Conservation (phyloP, 2,797 vertebrate genomes). For the Lemur catta region DNA sequence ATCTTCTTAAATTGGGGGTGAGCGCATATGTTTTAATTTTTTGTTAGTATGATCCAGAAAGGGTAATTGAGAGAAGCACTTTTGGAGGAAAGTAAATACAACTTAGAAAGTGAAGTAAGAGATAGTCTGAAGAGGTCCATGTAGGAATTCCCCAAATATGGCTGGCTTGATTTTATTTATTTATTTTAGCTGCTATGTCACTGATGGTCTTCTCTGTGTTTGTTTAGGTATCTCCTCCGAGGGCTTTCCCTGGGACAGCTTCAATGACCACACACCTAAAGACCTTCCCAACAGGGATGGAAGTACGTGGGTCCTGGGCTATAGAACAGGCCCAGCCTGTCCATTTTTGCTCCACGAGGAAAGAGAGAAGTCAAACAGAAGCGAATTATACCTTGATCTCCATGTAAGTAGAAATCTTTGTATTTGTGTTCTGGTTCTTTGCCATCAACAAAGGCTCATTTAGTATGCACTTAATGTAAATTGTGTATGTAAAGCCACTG, state of each 20-base stretch:
- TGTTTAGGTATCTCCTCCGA: slow-evolving; percentile 77
- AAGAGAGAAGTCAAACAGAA: slow-evolving; percentile 80
- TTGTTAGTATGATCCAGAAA: background rate
- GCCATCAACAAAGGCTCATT: slow-evolving; percentile 46
- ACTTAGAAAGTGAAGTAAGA: background rate
- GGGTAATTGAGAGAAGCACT: background rate
- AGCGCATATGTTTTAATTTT: background rate
- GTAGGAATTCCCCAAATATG: background rate
- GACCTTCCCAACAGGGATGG: slow-evolving; percentile 79
- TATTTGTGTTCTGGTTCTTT: background rate
- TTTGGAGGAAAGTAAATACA: background rate
- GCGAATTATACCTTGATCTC: slow-evolving; percentile 82
- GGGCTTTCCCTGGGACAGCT: slow-evolving; percentile 77
- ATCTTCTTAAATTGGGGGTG: background rate
- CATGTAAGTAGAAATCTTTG: slow-evolving; percentile 81
- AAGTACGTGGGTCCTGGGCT: slow-evolving; percentile 79
- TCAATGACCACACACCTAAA: slow-evolving; percentile 75
- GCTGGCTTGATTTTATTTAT: background rate
- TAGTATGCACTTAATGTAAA: background rate
- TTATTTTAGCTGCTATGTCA: background rate
- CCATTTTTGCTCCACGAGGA: slow-evolving; percentile 75
- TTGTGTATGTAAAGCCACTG: background rate
- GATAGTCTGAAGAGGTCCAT: background rate
- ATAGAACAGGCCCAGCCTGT: slow-evolving; percentile 74
- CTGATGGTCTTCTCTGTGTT: slow-evolving; percentile 44